These are phyloP conservation scores for Sepiola atlantica DNA, from an alignment of 2,888 invertebrate species.

Conservation along the genomic window DNA sequence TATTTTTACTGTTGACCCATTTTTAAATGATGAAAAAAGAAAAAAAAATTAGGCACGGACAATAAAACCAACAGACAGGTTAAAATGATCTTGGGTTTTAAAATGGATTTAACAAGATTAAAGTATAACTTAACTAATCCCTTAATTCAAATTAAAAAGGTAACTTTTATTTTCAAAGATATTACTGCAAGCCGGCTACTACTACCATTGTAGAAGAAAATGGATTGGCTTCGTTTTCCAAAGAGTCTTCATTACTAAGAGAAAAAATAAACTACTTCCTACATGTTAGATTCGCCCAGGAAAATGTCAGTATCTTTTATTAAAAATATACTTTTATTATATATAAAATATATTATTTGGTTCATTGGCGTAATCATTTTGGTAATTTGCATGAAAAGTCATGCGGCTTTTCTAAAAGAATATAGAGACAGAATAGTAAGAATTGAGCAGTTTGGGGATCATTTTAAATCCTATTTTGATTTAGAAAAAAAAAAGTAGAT, in stretches of 20 bases:
- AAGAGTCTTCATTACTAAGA: neutral
- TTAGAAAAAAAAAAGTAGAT: too few species aligned
- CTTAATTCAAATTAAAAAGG: neutral
- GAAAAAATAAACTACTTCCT: neutral
- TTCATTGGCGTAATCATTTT: neutral
- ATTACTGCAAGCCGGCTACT: neutral
- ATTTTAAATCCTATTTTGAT: too few species aligned
- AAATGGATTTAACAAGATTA: neutral
- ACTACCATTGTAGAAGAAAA: neutral
- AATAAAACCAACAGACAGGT: neutral
- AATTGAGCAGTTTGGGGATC: too few species aligned
- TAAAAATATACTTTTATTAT: too few species aligned
- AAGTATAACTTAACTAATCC: neutral
- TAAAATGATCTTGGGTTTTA: neutral
- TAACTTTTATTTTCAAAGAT: neutral
- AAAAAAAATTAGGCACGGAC: neutral
- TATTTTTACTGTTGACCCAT: neutral
- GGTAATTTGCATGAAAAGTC: neutral
- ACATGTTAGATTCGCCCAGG: too few species aligned
- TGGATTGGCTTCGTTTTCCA: neutral
- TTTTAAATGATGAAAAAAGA: neutral
- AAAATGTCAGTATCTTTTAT: too few species aligned
- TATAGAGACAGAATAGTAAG: neutral
- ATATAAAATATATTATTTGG: too few species aligned
- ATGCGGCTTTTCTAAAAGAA: conserved; percentile 1